Conservation (phyloP, 37 sponge, comb jelly and placozoan species). For the Mnemiopsis leidyi region DNA sequence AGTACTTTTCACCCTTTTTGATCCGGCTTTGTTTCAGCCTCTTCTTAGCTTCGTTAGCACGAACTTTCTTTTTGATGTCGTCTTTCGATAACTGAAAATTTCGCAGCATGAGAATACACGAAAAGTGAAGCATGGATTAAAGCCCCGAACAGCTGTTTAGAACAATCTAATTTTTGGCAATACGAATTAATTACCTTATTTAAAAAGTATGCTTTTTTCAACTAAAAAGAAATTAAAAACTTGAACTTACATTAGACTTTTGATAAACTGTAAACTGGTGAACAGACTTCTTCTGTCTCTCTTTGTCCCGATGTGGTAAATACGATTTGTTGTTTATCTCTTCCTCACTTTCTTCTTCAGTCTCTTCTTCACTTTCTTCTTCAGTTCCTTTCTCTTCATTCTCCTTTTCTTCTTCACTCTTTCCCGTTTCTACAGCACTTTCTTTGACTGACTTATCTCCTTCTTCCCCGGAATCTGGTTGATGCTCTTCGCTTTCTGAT, state of each 20-base stretch:
- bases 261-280: constrained; percentile 28
- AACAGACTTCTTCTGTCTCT: not conserved
- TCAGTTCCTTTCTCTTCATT: not conserved
- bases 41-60: constrained; percentile 27
- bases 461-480: too few species aligned
- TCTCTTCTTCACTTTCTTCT: not conserved
- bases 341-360: constrained; percentile 51
- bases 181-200: too few species aligned
- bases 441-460: not conserved
- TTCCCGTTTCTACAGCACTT: too few species aligned
- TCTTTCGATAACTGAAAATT: constrained; percentile 31
- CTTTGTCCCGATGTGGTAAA: constrained; percentile 37
- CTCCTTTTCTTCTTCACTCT: not conserved
- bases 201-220: too few species aligned
- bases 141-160: too few species aligned
- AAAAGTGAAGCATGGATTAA: not conserved
- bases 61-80: constrained; percentile 52
- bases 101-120: not conserved
- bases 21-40: constrained; percentile 18
- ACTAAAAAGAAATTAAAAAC: too few species aligned
- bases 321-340: not conserved
- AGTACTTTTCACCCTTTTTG: constrained; percentile 63
- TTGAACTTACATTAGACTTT: not conserved
- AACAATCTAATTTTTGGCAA: too few species aligned
- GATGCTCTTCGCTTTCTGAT: constrained; percentile 49